Base-by-base conservation (phyloP, 2,113 vertebrate species). In the Pseudorasbora parva region DNA sequence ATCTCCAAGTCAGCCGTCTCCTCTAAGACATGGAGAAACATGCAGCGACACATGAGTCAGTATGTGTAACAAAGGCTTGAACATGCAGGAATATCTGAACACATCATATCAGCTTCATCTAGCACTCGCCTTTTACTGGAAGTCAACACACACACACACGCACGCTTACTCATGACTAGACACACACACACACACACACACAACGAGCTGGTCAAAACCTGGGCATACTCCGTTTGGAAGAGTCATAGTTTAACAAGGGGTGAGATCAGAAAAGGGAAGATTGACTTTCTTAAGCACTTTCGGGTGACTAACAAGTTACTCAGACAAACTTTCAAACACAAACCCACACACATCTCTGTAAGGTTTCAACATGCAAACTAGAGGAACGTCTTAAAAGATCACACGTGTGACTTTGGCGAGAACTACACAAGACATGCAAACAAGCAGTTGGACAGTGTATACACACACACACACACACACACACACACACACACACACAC, bases 131-230 rank as follows among this genome's bases (percentile, higher is more conserved):
- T 43, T 75, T 83, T 83, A 86, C 73, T 45, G 80, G 80, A 86
- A 86, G 41, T 80, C 76, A 86, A 78, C 78, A 41, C 56, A 80
- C 43, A 80, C 75, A 78, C 78, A 41, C 56, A 80, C 43, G 75
- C 75, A 43, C 37, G 49, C 54, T 60, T 56, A 49, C 62, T 30
- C 57, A 45, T 27, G 41, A 25, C 8, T 41, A 1, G n/a, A 54
- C 3, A 66, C 68, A n/a, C n/a, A n/a, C n/a, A n/a, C n/a, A n/a
- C n/a, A n/a, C n/a, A n/a, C n/a, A n/a, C n/a, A n/a, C n/a, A n/a
- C n/a, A n/a, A n/a, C n/a, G n/a, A n/a, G n/a, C 10, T 64, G 4
- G 27, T 25, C 47, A 75, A 54, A 74, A 74, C 71, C 33, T 43
- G 8, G 11, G 15, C 25, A 2, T 25, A 78, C 54, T 71, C 12